Percentiles rank a stretch among this genome's conserved stretches.
Evolutionary conservation across 2,888 invertebrate species (phyloP).

Genomic region (Eupithecia tripunctaria): DNA sequence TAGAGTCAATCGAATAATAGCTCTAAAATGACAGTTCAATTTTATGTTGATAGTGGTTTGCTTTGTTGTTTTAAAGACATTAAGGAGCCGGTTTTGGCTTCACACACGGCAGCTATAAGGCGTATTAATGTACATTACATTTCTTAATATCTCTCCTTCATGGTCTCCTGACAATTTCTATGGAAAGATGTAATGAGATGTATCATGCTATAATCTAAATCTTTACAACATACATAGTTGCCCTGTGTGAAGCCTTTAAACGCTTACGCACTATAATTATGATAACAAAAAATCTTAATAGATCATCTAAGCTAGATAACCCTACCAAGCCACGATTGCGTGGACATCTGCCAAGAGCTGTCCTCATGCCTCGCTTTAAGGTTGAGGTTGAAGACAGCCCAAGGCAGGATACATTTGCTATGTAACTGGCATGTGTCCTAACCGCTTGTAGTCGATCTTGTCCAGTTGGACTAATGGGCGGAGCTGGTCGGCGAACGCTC

Average conservation of each 20-base stretch:
- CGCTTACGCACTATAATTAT: too few relatives aligned
- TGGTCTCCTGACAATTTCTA: too few relatives aligned
- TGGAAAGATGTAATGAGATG: too few relatives aligned
- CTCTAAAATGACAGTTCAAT: too few relatives aligned
- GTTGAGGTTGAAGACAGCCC: constrained; percentile 47
- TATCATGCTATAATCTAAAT: too few relatives aligned
- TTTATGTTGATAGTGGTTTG: background rate
- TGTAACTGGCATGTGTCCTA: constrained; percentile 79
- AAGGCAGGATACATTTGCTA: constrained; percentile 63
- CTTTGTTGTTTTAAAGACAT: background rate
- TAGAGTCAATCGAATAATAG: background rate
- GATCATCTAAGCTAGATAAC: background rate
- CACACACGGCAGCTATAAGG: too few relatives aligned
- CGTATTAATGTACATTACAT: too few relatives aligned
- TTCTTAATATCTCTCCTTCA: too few relatives aligned
- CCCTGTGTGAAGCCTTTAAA: too few relatives aligned
- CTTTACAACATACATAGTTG: too few relatives aligned
- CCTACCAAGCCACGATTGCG: background rate
- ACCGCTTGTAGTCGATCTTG: constrained; percentile 95
- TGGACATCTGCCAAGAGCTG: constrained; percentile 34
- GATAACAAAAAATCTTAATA: too few relatives aligned
- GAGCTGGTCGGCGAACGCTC: constrained; percentile 96
- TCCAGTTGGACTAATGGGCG: constrained; percentile 96
- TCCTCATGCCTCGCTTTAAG: constrained; percentile 46
- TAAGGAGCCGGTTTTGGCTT: too few relatives aligned